Evolutionary conservation across 2,113 vertebrate species (phyloP).

Genomic region (Gracilinanus agilis): DNA sequence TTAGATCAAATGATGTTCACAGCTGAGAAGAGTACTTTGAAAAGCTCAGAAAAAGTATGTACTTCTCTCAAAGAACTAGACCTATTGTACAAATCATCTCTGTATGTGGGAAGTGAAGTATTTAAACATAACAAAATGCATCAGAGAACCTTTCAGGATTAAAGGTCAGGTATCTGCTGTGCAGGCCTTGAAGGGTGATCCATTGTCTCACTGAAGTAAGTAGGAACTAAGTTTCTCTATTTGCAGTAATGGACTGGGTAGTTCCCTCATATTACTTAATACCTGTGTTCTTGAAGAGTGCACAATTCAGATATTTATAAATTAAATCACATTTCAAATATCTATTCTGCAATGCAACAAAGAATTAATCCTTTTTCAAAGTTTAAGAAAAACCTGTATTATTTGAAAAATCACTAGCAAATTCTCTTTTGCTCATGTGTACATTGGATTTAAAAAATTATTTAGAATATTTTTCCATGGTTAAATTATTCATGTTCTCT

Average conservation of each 20-base stretch:
- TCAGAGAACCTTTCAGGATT: neutral
- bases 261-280: neutral
- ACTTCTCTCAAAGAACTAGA: neutral
- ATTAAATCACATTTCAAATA: neutral
- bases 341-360: neutral
- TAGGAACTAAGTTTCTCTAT: neutral
- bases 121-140: neutral
- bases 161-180: neutral
- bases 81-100: neutral
- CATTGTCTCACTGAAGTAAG: neutral
- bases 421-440: neutral
- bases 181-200: neutral
- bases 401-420: neutral
- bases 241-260: neutral
- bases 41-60: neutral
- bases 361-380: neutral
- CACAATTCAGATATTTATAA: neutral
- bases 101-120: neutral
- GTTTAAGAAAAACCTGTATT: neutral
- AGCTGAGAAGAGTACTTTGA: slow-evolving; percentile 4
- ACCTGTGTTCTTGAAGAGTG: neutral
- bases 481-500: no score
- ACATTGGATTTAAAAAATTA: neutral
- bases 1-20: neutral
- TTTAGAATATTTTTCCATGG: no score